A percentile compares a stretch with the other conserved stretches of the same genome.
phyloP scores from a whole-genome alignment of 2,888 invertebrate genomes.

The Girardia tigrina region DNA sequence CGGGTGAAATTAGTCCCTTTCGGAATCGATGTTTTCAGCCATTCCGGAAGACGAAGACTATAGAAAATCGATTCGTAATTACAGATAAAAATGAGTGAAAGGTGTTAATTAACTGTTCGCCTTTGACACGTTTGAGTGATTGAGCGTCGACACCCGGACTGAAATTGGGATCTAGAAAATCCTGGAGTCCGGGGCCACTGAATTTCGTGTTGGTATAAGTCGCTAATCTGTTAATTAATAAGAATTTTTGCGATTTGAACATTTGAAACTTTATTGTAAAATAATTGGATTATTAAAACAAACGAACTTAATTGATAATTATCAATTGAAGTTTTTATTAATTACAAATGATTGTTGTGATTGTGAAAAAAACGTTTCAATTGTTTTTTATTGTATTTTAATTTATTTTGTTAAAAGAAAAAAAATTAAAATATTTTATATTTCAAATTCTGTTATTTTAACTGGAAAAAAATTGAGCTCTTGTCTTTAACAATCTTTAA shows the following conservation, averaged over 20 bases:
- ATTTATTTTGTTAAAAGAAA: no score
- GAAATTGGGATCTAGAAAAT: not conserved
- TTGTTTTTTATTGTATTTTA: no score
- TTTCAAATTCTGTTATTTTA: no score
- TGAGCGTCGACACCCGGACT: not conserved
- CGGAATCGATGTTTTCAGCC: slow-evolving; percentile 85
- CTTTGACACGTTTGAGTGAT: not conserved
- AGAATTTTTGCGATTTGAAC: not conserved
- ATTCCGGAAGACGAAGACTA: slow-evolving; percentile 71
- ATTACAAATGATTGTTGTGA: no score
- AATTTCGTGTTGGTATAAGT: not conserved
- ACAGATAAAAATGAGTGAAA: not conserved
- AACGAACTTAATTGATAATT: no score
- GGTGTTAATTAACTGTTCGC: not conserved
- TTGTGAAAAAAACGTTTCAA: no score
- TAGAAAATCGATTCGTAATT: not conserved
- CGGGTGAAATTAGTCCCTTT: slow-evolving; percentile 67
- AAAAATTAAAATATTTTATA: no score
- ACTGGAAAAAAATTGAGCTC: no score
- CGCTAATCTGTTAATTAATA: not conserved
- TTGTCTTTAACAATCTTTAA: no score
- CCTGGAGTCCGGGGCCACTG: not conserved
- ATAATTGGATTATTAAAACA: not conserved
- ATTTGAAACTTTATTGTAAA: not conserved
- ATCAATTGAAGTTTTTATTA: no score